Evolutionary conservation across 1,140 invertebrate genomes (phyloP).

Genomic region (Phymorhynchus buccinoides): DNA sequence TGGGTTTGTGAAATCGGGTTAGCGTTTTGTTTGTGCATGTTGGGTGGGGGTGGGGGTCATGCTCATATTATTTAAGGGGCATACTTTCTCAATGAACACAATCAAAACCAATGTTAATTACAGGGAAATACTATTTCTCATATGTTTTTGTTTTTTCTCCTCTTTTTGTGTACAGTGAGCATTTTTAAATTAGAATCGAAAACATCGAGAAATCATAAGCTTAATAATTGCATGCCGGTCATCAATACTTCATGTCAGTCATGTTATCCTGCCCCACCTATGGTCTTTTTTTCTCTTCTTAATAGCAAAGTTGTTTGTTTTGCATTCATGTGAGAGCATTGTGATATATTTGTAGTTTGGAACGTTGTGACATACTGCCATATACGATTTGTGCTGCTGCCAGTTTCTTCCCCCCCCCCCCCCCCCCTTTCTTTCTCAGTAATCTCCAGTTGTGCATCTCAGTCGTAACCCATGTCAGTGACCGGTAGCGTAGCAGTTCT

Average conservation of each 20-base stretch:
- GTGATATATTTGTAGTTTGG: slow-evolving; percentile 7
- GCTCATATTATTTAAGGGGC: too few relatives aligned
- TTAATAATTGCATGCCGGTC: not conserved
- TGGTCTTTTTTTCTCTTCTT: not conserved
- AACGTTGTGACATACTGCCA: not conserved
- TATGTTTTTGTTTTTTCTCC: not conserved
- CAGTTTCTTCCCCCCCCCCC: not conserved
- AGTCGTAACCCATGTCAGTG: not conserved
- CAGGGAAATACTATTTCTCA: not conserved
- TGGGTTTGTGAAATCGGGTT: too few relatives aligned
- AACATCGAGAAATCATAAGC: not conserved
- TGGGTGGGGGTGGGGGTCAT: too few relatives aligned
- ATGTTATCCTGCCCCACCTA: too few relatives aligned
- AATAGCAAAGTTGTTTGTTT: not conserved
- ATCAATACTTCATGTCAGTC: not conserved
- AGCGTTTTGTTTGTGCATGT: too few relatives aligned
- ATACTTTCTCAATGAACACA: too few relatives aligned
- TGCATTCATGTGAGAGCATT: not conserved
- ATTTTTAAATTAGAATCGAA: not conserved
- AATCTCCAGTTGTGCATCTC: not conserved
- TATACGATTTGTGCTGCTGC: not conserved
- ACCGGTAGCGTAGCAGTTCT: slow-evolving; percentile 9
- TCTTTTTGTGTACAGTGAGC: not conserved
- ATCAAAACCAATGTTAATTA: too few relatives aligned
- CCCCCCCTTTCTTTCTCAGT: not conserved